phyloP scores from a whole-genome alignment of 2,888 invertebrate species.

The Orthonychiurus folsomi region DNA sequence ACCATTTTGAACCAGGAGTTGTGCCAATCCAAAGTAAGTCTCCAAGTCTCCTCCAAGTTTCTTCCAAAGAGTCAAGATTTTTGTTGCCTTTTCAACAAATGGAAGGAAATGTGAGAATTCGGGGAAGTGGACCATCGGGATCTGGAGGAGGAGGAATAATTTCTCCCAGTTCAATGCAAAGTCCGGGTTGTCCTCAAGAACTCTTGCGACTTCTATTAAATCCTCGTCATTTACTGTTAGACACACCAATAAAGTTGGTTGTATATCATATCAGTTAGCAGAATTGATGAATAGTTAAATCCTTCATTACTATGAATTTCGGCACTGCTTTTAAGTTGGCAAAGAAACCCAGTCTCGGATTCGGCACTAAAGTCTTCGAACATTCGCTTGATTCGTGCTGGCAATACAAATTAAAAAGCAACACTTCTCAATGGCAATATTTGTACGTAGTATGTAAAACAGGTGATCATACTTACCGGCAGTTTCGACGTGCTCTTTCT shows the following conservation, averaged over 20 bases:
- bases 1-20: background rate
- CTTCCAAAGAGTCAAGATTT: background rate
- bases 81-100: background rate
- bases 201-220: background rate
- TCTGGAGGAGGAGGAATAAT: background rate
- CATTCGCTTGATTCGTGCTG: background rate
- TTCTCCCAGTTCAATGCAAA: background rate
- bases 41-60: background rate
- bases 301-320: too few relatives aligned
- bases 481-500: constrained; percentile 1
- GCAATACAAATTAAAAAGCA: too few relatives aligned
- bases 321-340: background rate
- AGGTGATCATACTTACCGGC: too few relatives aligned
- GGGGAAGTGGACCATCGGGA: background rate
- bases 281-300: too few relatives aligned
- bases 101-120: background rate
- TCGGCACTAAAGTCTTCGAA: background rate
- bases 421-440: too few relatives aligned
- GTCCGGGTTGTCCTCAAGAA: background rate
- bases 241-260: too few relatives aligned
- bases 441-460: too few relatives aligned
- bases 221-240: too few relatives aligned
- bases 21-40: background rate
- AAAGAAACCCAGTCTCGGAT: constrained; percentile 2
- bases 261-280: too few relatives aligned